Evolutionary conservation across 2,888 invertebrate species (phyloP), one percentile per base, ranked within the genome.

Genomic region (Phyto melanocephala): DNA sequence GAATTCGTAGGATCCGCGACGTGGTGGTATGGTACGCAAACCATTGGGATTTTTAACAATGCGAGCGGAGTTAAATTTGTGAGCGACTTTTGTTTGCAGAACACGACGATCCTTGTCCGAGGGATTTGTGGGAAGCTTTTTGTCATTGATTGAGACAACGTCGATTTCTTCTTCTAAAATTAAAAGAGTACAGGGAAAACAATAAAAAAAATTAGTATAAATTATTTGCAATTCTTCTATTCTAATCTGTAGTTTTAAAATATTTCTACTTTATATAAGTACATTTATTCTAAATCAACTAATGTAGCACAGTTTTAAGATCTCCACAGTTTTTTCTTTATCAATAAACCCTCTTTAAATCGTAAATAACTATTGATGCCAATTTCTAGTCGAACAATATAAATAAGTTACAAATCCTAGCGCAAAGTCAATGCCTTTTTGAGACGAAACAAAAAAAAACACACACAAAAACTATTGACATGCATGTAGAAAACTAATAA

Each of bases 121-220:
- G 13, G 95, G 95, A 89, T 94, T 94, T 80, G 94, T 95, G 33
- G 95, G 95, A 63, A 95, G 90, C 86, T 87, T 89, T 84, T 92
- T 92, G 80, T 93, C 94, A 83, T 94, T 94, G 84, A 95, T 92
- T 0, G 95, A 94, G 68, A 96, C 96, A 70, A 96, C 96, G 90
- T 96, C 96, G 88, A 96, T 96, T 93, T 96, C 95, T 92, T 96
- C 96, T 85, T 91, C 91, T 91, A 87, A 60, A 87, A 81, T 33
- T 62, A 82, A n/a, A 70, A 8, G 50, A 50, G 78, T 2, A 68
- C 0, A 22, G 20, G n/a, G 37, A 20, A 45, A 11, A 35, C 63
- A 35, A 56, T 10, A 42, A 5, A 45, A 74, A 67, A 28, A 28
- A 5, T 6, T 6, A 6, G 3, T 28, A 28, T 28, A n/a, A n/a